Percentiles rank a stretch among this genome's conserved stretches.
Conservation (phyloP, 1,140 invertebrate genomes). For the Lucilia cuprina region DNA sequence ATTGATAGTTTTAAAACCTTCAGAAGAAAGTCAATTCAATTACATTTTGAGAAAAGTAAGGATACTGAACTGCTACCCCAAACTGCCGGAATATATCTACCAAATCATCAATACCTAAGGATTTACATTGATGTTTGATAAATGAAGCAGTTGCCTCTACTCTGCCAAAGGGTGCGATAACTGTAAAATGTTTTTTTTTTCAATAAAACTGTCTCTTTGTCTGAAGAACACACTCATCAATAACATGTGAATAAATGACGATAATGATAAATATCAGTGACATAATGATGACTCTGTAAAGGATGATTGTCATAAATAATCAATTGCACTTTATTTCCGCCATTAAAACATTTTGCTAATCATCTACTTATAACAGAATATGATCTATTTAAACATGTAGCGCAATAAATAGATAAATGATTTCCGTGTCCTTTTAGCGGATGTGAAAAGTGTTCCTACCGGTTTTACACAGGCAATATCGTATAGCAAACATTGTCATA, state of each 20-base stretch:
- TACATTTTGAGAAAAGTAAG: no score
- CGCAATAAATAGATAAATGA: neutral
- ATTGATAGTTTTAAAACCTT: no score
- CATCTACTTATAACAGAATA: neutral
- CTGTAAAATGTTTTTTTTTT: neutral
- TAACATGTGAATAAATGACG: neutral
- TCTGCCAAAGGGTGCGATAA: neutral
- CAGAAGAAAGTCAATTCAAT: no score
- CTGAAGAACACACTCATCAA: neutral
- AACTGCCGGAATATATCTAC: no score
- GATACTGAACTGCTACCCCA: no score
- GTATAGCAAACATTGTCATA: neutral
- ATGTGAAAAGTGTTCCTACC: slow-evolving; percentile 21
- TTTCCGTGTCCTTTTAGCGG: slow-evolving; percentile 5
- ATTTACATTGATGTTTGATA: neutral
- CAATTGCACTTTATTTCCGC: neutral
- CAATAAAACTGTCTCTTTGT: neutral
- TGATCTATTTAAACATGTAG: neutral
- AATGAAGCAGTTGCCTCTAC: neutral
- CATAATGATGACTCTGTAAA: neutral
- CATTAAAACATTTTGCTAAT: neutral
- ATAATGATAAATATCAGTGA: neutral
- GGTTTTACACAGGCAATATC: neutral
- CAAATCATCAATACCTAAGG: no score
- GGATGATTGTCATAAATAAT: neutral